Percentiles rank a stretch among this genome's conserved stretches.
phyloP scores from a whole-genome alignment of 2,113 vertebrate species.

The Gavialis gangeticus region DNA sequence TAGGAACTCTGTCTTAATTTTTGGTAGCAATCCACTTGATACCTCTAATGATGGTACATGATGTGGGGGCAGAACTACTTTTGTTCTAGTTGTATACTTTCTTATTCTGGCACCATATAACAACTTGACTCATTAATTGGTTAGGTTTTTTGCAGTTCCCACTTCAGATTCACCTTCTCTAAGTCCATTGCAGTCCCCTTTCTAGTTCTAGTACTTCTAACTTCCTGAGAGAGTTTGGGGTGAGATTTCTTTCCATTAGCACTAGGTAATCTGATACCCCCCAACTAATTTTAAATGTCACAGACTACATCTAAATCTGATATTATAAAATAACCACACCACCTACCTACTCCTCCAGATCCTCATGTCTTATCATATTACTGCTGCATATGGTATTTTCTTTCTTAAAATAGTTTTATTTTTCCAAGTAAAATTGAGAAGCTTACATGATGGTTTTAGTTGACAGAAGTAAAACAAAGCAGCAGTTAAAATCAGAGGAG shows the following conservation, averaged over 20 bases:
- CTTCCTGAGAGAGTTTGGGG: neutral
- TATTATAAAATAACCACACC: conserved; percentile 18
- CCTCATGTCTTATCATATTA: conserved; percentile 1
- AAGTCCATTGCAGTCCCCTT: neutral
- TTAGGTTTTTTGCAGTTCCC: neutral
- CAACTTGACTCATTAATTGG: neutral
- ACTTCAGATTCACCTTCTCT: neutral
- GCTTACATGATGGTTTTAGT: conserved; percentile 20
- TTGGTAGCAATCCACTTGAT: too few species aligned
- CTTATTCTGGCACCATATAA: neutral
- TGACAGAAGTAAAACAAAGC: conserved; percentile 42
- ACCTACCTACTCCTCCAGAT: conserved; percentile 32
- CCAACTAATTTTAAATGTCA: neutral
- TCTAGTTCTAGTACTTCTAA: neutral
- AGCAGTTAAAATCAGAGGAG: conserved; percentile 53
- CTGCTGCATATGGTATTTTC: neutral
- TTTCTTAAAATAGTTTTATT: conserved; percentile 39
- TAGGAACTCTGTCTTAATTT: neutral
- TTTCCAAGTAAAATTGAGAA: conserved; percentile 34
- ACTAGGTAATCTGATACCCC: conserved; percentile 19
- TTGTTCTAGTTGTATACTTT: neutral
- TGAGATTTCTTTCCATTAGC: conserved; percentile 2
- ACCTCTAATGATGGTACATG: neutral
- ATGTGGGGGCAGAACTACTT: neutral
- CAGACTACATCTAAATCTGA: conserved; percentile 39